Conservation (phyloP, 1,140 invertebrate genomes). For the Parapsyche elsis region DNA sequence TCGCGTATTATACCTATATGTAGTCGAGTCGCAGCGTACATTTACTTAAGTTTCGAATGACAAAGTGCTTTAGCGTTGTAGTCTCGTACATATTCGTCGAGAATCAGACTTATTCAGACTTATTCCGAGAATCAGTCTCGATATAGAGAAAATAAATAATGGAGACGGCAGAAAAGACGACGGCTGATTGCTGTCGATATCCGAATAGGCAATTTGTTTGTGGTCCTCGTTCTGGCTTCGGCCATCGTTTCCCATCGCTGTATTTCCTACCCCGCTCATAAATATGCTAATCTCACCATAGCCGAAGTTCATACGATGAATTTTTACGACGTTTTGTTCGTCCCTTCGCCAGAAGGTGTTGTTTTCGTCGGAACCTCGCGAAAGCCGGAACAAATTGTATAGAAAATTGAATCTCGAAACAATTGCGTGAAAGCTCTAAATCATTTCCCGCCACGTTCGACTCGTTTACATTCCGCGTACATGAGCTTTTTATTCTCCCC, state of each 20-base stretch:
- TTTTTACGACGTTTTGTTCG: slow-evolving; percentile 17
- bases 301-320: slow-evolving; percentile 27
- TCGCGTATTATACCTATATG: too few relatives aligned
- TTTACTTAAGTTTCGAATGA: too few relatives aligned
- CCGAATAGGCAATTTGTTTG: slow-evolving; percentile 8
- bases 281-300: slow-evolving; percentile 17
- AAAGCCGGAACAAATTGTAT: slow-evolving; percentile 3
- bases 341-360: not conserved
- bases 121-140: too few relatives aligned
- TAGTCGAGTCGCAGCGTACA: too few relatives aligned
- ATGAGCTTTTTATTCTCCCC: not conserved
- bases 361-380: not conserved
- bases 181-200: slow-evolving; percentile 15
- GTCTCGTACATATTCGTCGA: too few relatives aligned
- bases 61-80: too few relatives aligned
- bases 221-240: not conserved
- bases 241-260: not conserved
- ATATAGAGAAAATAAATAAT: not conserved
- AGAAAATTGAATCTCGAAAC: slow-evolving; percentile 34
- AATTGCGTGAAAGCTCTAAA: slow-evolving; percentile 10
- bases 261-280: not conserved
- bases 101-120: too few relatives aligned
- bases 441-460: not conserved
- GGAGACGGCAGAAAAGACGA: too few relatives aligned
- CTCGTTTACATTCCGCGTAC: not conserved